A percentile compares a stretch with the other conserved stretches of the same genome.
phyloP scores from a whole-genome alignment of 2,113 vertebrate species.

The Periophthalmus modestus region DNA sequence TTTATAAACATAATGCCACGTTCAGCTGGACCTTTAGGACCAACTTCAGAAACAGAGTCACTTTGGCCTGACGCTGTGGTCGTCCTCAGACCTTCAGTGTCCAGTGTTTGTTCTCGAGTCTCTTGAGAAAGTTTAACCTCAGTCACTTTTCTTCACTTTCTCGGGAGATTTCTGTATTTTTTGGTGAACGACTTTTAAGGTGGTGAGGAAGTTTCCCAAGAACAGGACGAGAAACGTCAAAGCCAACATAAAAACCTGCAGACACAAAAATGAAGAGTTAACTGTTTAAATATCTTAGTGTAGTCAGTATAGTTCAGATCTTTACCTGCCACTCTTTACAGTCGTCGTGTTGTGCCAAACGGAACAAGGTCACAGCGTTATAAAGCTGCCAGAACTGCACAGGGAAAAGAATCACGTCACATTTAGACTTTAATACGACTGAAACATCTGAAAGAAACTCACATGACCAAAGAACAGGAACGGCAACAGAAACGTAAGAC shows the following conservation, averaged over 20 bases:
- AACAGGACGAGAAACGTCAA: constrained; percentile 95
- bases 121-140: constrained; percentile 24
- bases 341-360: constrained; percentile 85
- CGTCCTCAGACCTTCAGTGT: not conserved
- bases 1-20: constrained; percentile 27
- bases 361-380: constrained; percentile 90
- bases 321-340: constrained; percentile 98
- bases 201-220: constrained; percentile 95
- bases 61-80: constrained; percentile 31
- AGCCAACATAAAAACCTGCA: constrained; percentile 90
- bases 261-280: not conserved
- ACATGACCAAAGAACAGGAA: constrained; percentile 97
- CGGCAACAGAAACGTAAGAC: constrained; percentile 94
- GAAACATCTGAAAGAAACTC: constrained; percentile 78
- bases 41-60: constrained; percentile 19
- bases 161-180: constrained; percentile 90
- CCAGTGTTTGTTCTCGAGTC: constrained; percentile 32
- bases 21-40: constrained; percentile 27
- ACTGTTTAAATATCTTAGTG: too few relatives aligned
- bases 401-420: constrained; percentile 21
- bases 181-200: constrained; percentile 91
- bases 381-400: constrained; percentile 98
- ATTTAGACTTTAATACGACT: not conserved
- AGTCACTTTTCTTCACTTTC: constrained; percentile 78
- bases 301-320: too few relatives aligned